Evolutionary conservation across 2,113 vertebrate species (phyloP), one percentile per base, ranked within the genome.

Genomic region (Motacilla alba): DNA sequence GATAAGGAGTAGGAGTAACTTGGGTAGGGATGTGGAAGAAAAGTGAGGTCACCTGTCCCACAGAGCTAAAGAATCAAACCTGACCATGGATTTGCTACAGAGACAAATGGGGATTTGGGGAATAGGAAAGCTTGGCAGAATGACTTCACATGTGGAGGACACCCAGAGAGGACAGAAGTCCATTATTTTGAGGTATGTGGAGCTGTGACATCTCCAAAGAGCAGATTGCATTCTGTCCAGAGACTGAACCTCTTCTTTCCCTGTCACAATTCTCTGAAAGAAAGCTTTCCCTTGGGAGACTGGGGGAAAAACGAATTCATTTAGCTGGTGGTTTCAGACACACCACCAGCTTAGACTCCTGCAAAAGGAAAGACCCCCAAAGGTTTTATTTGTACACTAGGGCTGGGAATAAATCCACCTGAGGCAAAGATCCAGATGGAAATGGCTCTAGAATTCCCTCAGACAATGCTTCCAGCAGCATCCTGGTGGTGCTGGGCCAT

Each of bases 281-380:
- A 69, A 22, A 93, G 4, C 2, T 76, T 85, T 73, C 27, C 16
- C 14, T 37, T 33, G 37, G 41, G 18, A 72, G 11, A 14, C 30
- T 19, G 27, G 14, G 2, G 9, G 6, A 1, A 63, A 87, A n/a
- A 43, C 0, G 1, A 72, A 28, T 17, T 73, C 2, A 4, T 30
- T 69, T 15, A 58, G 17, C 20, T 75, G 14, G 2, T 1, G 0
- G 16, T 68, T 85, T 44, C 31, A 55, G 11, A 22, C 6, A 33
- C 10, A 69, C 15, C 41, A 53, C 10, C 60, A 79, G 9, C 24
- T 68, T 35, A 41, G 24, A 44, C 2, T 39, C 46, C 59, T 49
- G 31, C 31, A 53, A 58, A 41, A 66, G 85, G 3, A 58, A 41
- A 66, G 85, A 3, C 16, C 9, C 24, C 16, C 12, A 10, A 30